Conservation (phyloP, 2,888 invertebrate genomes). For the Buathra laborator region DNA sequence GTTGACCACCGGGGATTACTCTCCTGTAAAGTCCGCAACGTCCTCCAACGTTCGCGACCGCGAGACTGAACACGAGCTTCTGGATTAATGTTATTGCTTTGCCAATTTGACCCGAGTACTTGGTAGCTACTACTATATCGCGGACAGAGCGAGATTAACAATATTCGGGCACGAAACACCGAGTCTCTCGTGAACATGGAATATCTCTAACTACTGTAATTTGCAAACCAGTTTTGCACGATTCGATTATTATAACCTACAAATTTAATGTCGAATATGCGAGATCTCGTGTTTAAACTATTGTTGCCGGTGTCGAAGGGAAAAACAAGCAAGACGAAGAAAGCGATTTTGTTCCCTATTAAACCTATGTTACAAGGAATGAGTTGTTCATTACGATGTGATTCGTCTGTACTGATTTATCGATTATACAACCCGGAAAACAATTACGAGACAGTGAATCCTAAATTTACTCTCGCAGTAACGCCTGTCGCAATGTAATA, state of each 20-base stretch:
- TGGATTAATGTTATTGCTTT: conserved; percentile 84
- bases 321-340: too few species aligned
- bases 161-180: conserved; percentile 20
- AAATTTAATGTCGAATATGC: neutral
- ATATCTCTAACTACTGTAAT: neutral
- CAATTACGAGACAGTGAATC: conserved; percentile 13
- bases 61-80: conserved; percentile 75
- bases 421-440: neutral
- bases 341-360: too few species aligned
- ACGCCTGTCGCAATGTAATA: too few species aligned
- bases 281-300: neutral
- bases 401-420: neutral
- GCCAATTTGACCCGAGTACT: conserved; percentile 76
- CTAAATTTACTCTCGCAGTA: conserved; percentile 20
- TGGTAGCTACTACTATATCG: conserved; percentile 36
- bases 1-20: conserved; percentile 83
- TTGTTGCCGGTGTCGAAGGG: neutral
- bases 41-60: conserved; percentile 68
- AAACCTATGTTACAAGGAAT: too few species aligned
- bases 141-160: conserved; percentile 76
- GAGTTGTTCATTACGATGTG: too few species aligned
- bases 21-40: conserved; percentile 66
- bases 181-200: neutral
- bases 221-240: conserved; percentile 4
- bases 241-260: neutral